These are phyloP conservation scores for Lophius americanus DNA, from an alignment of 2,797 vertebrate genomes.

Conservation along the genomic window DNA sequence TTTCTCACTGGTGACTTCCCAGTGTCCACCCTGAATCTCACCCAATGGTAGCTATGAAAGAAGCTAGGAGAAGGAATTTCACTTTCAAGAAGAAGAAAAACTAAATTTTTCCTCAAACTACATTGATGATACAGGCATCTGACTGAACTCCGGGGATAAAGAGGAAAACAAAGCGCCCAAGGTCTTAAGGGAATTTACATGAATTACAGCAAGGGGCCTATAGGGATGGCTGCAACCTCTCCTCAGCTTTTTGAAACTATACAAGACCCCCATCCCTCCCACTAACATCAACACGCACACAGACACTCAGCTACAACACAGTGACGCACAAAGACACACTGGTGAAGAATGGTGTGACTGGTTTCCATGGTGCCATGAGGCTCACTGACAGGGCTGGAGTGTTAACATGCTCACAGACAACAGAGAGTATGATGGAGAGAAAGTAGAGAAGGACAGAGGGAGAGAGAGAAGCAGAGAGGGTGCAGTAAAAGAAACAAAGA, in stretches of 20 bases:
- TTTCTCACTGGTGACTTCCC: no score
- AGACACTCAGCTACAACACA: slow-evolving; percentile 17
- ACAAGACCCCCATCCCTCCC: slow-evolving; percentile 64
- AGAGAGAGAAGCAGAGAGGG: slow-evolving; percentile 57
- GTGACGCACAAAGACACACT: slow-evolving; percentile 46
- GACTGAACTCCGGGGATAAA: slow-evolving; percentile 43
- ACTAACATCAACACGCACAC: slow-evolving; percentile 29
- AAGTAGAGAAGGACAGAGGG: slow-evolving; percentile 60
- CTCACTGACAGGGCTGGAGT: slow-evolving; percentile 74
- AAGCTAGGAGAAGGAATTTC: slow-evolving; percentile 30
- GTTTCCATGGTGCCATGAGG: slow-evolving; percentile 80
- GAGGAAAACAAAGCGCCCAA: slow-evolving; percentile 55
- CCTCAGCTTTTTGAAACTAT: slow-evolving; percentile 69
- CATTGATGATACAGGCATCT: slow-evolving; percentile 33
- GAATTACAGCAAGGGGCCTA: slow-evolving; percentile 77
- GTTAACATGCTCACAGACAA: slow-evolving; percentile 74
- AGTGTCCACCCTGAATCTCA: no score
- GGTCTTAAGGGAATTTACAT: slow-evolving; percentile 79
- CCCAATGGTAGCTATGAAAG: slow-evolving; percentile 22
- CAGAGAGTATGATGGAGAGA: slow-evolving; percentile 70
- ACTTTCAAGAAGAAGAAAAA: slow-evolving; percentile 1
- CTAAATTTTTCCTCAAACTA: slow-evolving; percentile 7
- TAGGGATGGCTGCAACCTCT: slow-evolving; percentile 63
- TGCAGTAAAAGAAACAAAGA: slow-evolving; percentile 67
- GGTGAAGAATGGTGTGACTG: slow-evolving; percentile 66